Evolutionary conservation across 2,888 invertebrate genomes (phyloP).

Genomic region (Phytoseiulus persimilis): DNA sequence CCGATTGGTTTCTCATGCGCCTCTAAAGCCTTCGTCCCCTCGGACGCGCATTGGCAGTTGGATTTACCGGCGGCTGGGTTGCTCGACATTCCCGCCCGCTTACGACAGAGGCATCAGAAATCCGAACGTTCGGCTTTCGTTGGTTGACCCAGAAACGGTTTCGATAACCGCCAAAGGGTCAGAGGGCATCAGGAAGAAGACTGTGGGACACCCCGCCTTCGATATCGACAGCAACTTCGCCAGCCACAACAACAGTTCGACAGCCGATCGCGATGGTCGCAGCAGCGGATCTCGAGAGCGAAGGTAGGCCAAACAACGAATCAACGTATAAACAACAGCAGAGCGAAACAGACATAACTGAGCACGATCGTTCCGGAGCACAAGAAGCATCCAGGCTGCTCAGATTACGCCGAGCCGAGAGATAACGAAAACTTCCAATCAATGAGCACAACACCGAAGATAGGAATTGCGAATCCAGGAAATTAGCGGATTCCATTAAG

Average conservation of each 20-base stretch:
- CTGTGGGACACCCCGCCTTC: neutral
- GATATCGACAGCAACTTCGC: neutral
- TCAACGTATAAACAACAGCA: neutral
- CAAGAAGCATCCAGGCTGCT: no score
- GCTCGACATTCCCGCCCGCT: neutral
- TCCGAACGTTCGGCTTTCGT: neutral
- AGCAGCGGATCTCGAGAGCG: no score
- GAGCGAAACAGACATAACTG: no score
- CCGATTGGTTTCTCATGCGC: no score
- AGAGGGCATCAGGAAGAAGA: neutral
- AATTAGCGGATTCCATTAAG: neutral
- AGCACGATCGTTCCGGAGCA: no score
- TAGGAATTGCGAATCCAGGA: neutral
- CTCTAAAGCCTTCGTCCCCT: no score
- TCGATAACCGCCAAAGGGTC: neutral
- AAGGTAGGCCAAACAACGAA: neutral
- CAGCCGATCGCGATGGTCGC: neutral
- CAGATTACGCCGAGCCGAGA: neutral
- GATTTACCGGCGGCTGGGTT: neutral
- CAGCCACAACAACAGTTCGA: no score
- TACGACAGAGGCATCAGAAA: neutral
- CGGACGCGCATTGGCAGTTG: no score
- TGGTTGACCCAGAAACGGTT: neutral
- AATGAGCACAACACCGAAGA: neutral
- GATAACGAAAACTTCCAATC: neutral